A percentile compares a stretch with the other conserved stretches of the same genome.
phyloP scores from a whole-genome alignment of 2,888 invertebrate genomes.

The Uropetala carovei region DNA sequence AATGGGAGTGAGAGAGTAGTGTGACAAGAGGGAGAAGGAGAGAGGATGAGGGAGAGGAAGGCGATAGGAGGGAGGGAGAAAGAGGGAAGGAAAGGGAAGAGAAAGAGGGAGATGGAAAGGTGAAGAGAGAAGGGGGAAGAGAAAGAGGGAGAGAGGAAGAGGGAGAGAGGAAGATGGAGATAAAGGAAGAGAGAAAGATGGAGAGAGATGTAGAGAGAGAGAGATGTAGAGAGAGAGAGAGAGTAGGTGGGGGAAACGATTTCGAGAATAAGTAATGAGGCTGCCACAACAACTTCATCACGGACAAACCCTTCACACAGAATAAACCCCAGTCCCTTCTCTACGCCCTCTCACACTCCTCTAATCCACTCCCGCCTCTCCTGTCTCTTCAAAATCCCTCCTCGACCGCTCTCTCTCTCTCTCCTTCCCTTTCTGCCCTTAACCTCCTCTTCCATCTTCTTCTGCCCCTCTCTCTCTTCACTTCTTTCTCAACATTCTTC shows the following conservation, averaged over 20 bases:
- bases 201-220: conserved; percentile 28
- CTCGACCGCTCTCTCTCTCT: conserved; percentile 8
- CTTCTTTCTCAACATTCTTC: neutral
- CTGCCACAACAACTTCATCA: conserved; percentile 57
- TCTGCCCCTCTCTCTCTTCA: conserved; percentile 23
- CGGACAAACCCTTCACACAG: conserved; percentile 49
- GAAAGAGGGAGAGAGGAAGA: conserved; percentile 16
- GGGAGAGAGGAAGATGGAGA: conserved; percentile 39
- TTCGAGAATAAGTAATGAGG: conserved; percentile 64
- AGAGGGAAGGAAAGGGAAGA: conserved; percentile 57
- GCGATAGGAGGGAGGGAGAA: conserved; percentile 59
- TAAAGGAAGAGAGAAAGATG: conserved; percentile 7
- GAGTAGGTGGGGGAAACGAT: conserved; percentile 37
- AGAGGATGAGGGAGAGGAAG: conserved; percentile 58
- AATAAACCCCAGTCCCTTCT: conserved; percentile 22
- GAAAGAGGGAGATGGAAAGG: neutral
- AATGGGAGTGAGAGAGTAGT: neutral
- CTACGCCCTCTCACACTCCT: conserved; percentile 38
- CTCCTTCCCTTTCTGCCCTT: conserved; percentile 23
- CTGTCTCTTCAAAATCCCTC: no score
- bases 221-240: conserved; percentile 4
- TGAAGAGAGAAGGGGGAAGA: neutral
- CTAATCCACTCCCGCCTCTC: conserved; percentile 33
- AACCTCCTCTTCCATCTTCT: conserved; percentile 9
- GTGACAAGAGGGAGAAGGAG: neutral